phyloP scores from a whole-genome alignment of 2,888 invertebrate genomes.

The Nomada fabriciana region DNA sequence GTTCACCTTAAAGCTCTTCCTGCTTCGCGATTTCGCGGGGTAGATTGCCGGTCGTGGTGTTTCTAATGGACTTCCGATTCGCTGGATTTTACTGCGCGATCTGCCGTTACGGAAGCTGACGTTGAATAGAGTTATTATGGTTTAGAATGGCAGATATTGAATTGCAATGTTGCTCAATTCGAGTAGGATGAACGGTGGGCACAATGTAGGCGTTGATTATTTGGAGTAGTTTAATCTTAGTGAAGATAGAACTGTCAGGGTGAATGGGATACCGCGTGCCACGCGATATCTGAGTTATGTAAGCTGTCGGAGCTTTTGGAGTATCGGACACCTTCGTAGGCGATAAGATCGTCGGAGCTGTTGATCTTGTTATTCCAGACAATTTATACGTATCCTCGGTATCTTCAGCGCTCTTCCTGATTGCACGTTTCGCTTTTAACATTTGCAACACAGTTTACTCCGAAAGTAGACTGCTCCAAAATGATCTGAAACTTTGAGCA shows the following conservation, averaged over 20 bases:
- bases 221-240: background rate
- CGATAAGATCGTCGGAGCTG: slow-evolving; percentile 3
- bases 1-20: background rate
- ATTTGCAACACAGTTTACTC: background rate
- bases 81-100: no score
- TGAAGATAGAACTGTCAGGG: background rate
- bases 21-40: slow-evolving; percentile 13
- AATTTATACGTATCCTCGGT: no score
- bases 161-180: no score
- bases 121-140: no score
- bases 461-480: background rate
- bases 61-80: background rate
- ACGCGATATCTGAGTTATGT: background rate
- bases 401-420: background rate
- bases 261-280: background rate
- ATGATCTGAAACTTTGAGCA: no score
- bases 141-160: no score
- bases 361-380: background rate
- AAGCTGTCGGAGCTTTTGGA: slow-evolving; percentile 1
- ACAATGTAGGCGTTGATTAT: background rate
- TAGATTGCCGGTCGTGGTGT: background rate
- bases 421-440: background rate
- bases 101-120: no score
- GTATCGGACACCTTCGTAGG: slow-evolving; percentile 5
- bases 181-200: background rate